A percentile compares a stretch with the other conserved stretches of the same genome.
Evolutionary conservation across 2,797 vertebrate genomes (phyloP).

Genomic region (Arrhamphus sclerolepis): DNA sequence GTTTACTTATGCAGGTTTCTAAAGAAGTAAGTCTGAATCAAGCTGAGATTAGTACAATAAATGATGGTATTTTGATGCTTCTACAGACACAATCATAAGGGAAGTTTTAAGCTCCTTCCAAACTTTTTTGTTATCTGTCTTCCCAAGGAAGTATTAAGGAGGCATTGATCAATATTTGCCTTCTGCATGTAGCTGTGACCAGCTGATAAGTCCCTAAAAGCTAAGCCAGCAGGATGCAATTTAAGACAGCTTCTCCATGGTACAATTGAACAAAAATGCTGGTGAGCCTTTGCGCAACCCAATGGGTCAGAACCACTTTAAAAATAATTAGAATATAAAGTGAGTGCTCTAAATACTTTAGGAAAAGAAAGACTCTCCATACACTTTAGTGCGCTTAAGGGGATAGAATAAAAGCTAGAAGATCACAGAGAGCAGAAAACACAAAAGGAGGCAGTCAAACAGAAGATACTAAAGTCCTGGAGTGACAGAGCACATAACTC

Average conservation of each 20-base stretch:
- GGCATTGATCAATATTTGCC: neutral
- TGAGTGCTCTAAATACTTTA: neutral
- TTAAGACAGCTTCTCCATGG: too few species aligned
- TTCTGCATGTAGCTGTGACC: neutral
- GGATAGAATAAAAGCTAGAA: constrained; percentile 22
- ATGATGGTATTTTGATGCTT: neutral
- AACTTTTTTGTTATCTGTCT: neutral
- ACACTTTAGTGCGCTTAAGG: constrained; percentile 6
- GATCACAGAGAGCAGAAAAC: constrained; percentile 8
- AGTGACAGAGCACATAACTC: constrained; percentile 9
- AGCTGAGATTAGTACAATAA: constrained; percentile 23
- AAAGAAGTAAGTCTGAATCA: too few species aligned
- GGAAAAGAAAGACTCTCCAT: constrained; percentile 12
- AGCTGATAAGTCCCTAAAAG: neutral
- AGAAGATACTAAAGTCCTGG: constrained; percentile 16
- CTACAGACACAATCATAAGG: neutral
- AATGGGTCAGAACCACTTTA: too few species aligned
- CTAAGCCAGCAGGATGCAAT: neutral
- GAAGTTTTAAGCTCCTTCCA: constrained; percentile 14
- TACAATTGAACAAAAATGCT: too few species aligned
- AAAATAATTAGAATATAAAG: too few species aligned
- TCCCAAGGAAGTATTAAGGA: neutral
- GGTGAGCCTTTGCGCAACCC: too few species aligned
- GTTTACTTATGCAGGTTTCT: too few species aligned
- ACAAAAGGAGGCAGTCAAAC: constrained; percentile 21